A percentile compares a stretch with the other conserved stretches of the same genome.
These are phyloP conservation scores for Pheosia tremula DNA, from an alignment of 2,888 invertebrate genomes.

Conservation along the genomic window DNA sequence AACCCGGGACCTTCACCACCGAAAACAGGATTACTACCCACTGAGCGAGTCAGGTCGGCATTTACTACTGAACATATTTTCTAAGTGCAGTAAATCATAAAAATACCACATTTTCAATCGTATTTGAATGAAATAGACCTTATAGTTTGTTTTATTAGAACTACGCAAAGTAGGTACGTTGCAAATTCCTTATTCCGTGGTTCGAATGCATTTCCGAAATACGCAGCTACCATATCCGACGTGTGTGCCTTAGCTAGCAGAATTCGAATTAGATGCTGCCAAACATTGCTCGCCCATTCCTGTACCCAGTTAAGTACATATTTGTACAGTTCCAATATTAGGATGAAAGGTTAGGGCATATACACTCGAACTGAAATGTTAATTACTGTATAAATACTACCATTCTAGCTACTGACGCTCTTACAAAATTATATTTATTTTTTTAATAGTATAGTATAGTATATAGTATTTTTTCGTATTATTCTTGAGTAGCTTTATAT, in stretches of 20 bases:
- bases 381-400: too few species aligned
- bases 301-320: neutral
- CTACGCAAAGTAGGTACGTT: neutral
- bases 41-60: too few species aligned
- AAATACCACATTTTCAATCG: neutral
- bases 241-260: constrained; percentile 2
- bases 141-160: neutral
- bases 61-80: too few species aligned
- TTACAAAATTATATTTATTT: too few species aligned
- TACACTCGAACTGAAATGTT: too few species aligned
- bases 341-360: too few species aligned
- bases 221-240: constrained; percentile 6
- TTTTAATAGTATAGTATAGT: too few species aligned
- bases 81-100: neutral
- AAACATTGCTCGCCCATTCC: neutral
- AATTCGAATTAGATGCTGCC: neutral
- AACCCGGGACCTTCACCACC: too few species aligned
- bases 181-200: neutral
- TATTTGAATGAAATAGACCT: neutral
- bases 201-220: constrained; percentile 5
- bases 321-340: neutral
- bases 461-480: too few species aligned
- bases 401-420: too few species aligned
- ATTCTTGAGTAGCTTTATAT: too few species aligned
- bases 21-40: too few species aligned